Conservation (phyloP, 2,888 invertebrate species). For the Parascotia fuliginaria region DNA sequence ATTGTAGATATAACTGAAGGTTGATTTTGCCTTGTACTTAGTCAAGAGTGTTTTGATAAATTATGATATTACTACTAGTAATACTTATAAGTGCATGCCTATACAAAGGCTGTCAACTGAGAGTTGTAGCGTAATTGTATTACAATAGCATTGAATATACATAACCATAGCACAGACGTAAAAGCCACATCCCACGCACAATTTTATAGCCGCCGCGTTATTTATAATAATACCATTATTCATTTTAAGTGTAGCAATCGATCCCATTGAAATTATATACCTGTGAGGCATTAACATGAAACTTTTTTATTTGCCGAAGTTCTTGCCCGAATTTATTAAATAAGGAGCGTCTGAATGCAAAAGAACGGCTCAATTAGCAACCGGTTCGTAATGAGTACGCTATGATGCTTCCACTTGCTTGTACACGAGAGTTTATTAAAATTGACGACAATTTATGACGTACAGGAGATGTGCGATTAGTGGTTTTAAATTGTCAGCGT, state of each 20-base stretch:
- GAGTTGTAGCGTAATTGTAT: constrained; percentile 32
- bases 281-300: constrained; percentile 47
- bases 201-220: constrained; percentile 48
- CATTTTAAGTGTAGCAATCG: constrained; percentile 64
- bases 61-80: not conserved
- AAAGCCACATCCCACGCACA: constrained; percentile 48
- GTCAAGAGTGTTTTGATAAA: not conserved
- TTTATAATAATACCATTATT: constrained; percentile 61
- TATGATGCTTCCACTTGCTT: constrained; percentile 54
- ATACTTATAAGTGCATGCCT: constrained; percentile 18
- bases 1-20: not conserved
- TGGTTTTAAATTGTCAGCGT: not conserved
- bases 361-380: constrained; percentile 64
- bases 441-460: constrained; percentile 56
- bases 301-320: constrained; percentile 35
- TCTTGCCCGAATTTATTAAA: constrained; percentile 45
- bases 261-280: constrained; percentile 58
- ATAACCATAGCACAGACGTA: constrained; percentile 30
- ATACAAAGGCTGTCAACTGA: constrained; percentile 26
- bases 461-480: constrained; percentile 1
- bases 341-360: constrained; percentile 49
- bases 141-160: constrained; percentile 36
- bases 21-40: not conserved
- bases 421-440: constrained; percentile 58
- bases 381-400: constrained; percentile 45